phyloP scores from a whole-genome alignment of 2,113 vertebrate species.

The Rhea pennata region DNA sequence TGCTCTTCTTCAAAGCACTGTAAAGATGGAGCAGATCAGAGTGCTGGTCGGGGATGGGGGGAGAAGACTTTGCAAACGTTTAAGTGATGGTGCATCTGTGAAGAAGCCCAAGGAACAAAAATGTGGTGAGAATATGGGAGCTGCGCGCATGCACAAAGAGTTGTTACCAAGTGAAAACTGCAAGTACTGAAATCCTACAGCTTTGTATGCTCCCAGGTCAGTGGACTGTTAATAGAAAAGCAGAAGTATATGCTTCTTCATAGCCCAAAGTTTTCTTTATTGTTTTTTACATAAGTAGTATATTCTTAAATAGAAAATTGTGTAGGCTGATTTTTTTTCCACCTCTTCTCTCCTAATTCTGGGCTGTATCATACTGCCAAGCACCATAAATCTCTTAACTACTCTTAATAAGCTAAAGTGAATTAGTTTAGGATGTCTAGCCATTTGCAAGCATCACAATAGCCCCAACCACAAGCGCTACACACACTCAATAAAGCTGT shows the following conservation, averaged over 20 bases:
- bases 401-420: neutral
- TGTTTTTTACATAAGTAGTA: neutral
- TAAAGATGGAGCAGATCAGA: neutral
- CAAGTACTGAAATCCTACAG: neutral
- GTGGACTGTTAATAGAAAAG: neutral
- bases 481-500: neutral
- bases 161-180: neutral
- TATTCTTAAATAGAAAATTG: neutral
- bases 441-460: neutral
- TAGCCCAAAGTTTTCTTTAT: neutral
- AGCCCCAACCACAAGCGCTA: neutral
- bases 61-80: neutral
- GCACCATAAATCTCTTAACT: neutral
- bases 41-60: accelerated
- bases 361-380: neutral
- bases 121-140: accelerated
- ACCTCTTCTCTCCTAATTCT: neutral
- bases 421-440: slow-evolving; percentile 22
- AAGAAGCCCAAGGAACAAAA: neutral
- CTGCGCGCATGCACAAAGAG: accelerated
- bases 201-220: neutral
- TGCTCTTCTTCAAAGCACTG: neutral
- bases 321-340: accelerated
- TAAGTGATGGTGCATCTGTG: neutral
- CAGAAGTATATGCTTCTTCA: neutral